phyloP scores from a whole-genome alignment of 2,888 invertebrate genomes.

The Chrysomela aeneicollis region DNA sequence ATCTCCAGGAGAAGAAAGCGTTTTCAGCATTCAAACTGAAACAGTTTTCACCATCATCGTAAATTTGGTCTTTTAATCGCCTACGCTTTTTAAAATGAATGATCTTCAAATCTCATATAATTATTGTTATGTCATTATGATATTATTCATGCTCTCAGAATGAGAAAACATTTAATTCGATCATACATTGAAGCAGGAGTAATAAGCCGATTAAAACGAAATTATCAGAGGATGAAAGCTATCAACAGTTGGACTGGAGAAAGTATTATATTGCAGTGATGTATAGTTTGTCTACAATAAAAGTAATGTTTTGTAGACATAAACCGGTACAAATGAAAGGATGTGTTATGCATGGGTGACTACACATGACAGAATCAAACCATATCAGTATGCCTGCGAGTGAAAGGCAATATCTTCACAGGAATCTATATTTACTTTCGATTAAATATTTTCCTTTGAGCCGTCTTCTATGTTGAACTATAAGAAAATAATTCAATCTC shows the following conservation, averaged over 20 bases:
- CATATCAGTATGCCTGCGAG: neutral
- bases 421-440: too few species aligned
- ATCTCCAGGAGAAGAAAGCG: too few species aligned
- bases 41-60: too few species aligned
- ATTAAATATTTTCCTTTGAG: too few species aligned
- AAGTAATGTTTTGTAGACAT: neutral
- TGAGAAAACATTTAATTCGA: neutral
- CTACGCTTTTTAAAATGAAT: neutral
- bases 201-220: slow-evolving; percentile 18
- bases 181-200: neutral
- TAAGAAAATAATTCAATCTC: too few species aligned
- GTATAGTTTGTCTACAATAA: neutral
- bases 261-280: neutral
- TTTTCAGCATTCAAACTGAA: too few species aligned
- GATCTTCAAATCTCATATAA: neutral
- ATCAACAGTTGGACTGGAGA: neutral
- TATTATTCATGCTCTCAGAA: neutral
- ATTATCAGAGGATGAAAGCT: slow-evolving; percentile 9
- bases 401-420: too few species aligned
- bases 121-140: neutral
- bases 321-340: neutral
- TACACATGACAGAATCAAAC: neutral
- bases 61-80: too few species aligned
- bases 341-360: neutral
- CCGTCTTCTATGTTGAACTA: too few species aligned